A percentile compares a stretch with the other conserved stretches of the same genome.
phyloP scores from a whole-genome alignment of 2,888 invertebrate species.

The Leptopterna dolabrata region DNA sequence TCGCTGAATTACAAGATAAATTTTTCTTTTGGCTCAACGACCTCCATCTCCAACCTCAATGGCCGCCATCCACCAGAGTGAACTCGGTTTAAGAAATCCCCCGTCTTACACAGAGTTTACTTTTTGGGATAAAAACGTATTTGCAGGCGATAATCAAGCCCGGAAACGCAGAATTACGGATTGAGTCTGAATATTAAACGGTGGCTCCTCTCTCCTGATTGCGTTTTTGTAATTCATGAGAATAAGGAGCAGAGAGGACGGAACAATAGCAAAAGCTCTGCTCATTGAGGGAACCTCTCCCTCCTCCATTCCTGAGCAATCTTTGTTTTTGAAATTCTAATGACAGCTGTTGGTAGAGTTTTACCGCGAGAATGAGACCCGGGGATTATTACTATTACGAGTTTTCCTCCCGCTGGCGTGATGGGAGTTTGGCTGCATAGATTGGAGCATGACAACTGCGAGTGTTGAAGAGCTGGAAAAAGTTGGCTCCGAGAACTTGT shows the following conservation, averaged over 20 bases:
- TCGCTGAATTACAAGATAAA: too few species aligned
- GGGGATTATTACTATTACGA: not conserved
- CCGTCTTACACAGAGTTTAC: too few species aligned
- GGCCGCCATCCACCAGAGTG: too few species aligned
- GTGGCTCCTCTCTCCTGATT: not conserved
- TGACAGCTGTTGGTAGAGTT: not conserved
- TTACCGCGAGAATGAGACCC: not conserved
- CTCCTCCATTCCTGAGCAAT: not conserved
- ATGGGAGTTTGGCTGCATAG: not conserved
- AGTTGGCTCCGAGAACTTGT: too few species aligned
- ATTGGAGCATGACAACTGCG: not conserved
- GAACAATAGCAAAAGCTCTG: not conserved
- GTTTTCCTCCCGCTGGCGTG: not conserved
- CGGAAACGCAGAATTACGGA: not conserved
- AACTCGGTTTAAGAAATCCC: too few species aligned
- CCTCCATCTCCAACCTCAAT: too few species aligned
- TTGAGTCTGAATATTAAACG: conserved; percentile 28
- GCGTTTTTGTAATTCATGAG: conserved; percentile 39
- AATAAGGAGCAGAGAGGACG: not conserved
- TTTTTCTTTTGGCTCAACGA: too few species aligned
- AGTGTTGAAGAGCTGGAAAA: too few species aligned
- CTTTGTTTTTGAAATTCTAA: not conserved
- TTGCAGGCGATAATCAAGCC: not conserved
- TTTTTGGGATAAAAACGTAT: not conserved
- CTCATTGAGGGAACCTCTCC: not conserved